A percentile compares a stretch with the other conserved stretches of the same genome.
These are phyloP conservation scores for Eumeta japonica DNA, from an alignment of 1,140 invertebrate species.

Conservation along the genomic window DNA sequence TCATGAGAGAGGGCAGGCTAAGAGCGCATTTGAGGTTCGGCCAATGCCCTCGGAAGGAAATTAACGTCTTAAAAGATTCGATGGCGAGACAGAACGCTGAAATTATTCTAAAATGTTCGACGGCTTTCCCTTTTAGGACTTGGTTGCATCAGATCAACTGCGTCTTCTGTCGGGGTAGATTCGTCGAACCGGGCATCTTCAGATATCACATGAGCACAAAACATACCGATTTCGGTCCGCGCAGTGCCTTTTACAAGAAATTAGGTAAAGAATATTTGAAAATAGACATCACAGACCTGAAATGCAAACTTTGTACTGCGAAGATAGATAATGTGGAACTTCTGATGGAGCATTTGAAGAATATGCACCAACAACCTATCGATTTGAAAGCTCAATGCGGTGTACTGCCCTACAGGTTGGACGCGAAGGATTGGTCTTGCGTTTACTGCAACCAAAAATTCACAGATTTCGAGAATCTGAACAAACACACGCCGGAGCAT, in stretches of 20 bases:
- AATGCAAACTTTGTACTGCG: conserved; percentile 45
- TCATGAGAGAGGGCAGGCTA: conserved; percentile 37
- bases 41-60: too few relatives aligned
- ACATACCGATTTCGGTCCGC: conserved; percentile 38
- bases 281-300: conserved; percentile 42
- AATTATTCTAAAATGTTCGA: conserved; percentile 42
- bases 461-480: conserved; percentile 39
- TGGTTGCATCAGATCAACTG: conserved; percentile 47
- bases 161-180: conserved; percentile 40
- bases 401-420: conserved; percentile 35
- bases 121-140: conserved; percentile 38
- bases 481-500: conserved; percentile 40
- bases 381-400: conserved; percentile 36
- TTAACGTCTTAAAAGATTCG: too few relatives aligned
- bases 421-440: conserved; percentile 42
- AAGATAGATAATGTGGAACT: conserved; percentile 31
- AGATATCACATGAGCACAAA: conserved; percentile 30
- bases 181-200: conserved; percentile 31
- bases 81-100: too few relatives aligned
- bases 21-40: too few relatives aligned
- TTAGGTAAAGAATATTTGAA: conserved; percentile 43
- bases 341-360: conserved; percentile 37
- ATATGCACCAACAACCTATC: conserved; percentile 38
- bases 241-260: conserved; percentile 43
- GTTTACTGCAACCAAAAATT: conserved; percentile 43